These are phyloP conservation scores for Apodemia hepburni DNA, from an alignment of 2,888 invertebrate species.

Conservation along the genomic window DNA sequence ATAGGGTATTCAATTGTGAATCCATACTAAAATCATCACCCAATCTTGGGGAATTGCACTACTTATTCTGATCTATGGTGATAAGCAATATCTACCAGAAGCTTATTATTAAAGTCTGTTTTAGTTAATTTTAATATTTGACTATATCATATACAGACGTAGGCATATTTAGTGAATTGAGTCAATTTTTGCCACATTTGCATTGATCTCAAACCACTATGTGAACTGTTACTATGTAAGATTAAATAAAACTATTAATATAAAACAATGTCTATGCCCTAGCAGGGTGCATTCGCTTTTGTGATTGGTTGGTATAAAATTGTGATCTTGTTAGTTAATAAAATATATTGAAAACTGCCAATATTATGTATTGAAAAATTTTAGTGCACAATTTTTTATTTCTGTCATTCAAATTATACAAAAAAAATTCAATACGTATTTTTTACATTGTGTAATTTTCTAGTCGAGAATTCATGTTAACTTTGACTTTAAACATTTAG, in stretches of 20 bases:
- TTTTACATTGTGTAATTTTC: slow-evolving; percentile 10
- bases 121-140: not conserved
- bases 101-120: not conserved
- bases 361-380: slow-evolving; percentile 25
- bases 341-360: slow-evolving; percentile 30
- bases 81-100: too few relatives aligned
- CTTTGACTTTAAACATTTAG: not conserved
- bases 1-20: too few relatives aligned
- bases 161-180: slow-evolving; percentile 60
- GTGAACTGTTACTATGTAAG: slow-evolving; percentile 51
- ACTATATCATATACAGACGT: slow-evolving; percentile 31
- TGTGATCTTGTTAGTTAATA: slow-evolving; percentile 31
- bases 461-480: slow-evolving; percentile 6
- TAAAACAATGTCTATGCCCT: slow-evolving; percentile 26
- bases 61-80: too few relatives aligned
- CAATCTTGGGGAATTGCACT: too few relatives aligned
- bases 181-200: slow-evolving; percentile 64
- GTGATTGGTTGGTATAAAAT: slow-evolving; percentile 28
- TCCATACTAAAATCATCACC: too few relatives aligned
- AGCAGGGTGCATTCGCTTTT: slow-evolving; percentile 37
- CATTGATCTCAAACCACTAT: slow-evolving; percentile 68
- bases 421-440: slow-evolving; percentile 1
- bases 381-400: slow-evolving; percentile 18
- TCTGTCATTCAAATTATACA: slow-evolving; percentile 7
- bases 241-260: slow-evolving; percentile 18